These are phyloP conservation scores for Serilophus lunatus DNA, from an alignment of 2,113 vertebrate genomes.

Conservation along the genomic window DNA sequence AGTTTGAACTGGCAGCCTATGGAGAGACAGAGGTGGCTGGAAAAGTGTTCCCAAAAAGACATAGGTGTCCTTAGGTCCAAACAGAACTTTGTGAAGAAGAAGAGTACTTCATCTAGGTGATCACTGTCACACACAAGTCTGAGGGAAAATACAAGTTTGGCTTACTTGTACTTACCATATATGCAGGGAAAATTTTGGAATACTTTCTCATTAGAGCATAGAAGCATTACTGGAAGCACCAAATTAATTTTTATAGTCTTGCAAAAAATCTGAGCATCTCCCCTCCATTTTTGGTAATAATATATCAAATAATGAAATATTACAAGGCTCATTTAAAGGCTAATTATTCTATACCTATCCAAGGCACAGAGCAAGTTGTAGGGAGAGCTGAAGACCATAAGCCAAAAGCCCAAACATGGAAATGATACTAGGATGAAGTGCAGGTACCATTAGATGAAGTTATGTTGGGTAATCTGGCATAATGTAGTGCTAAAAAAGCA, in stretches of 20 bases:
- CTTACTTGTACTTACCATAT: not conserved
- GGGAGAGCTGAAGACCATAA: not conserved
- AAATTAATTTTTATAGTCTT: not conserved
- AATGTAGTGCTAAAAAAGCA: not conserved
- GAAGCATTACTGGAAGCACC: not conserved
- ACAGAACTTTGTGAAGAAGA: not conserved
- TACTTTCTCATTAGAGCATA: not conserved
- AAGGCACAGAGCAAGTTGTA: not conserved
- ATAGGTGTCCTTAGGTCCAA: not conserved
- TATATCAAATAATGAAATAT: not conserved
- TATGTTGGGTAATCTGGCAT: not conserved
- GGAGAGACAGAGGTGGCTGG: not conserved
- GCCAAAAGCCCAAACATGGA: conserved; percentile 23
- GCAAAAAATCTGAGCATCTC: not conserved
- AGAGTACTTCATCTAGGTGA: not conserved
- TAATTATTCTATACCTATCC: not conserved
- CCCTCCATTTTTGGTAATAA: not conserved
- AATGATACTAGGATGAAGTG: not conserved
- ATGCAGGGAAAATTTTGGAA: not conserved
- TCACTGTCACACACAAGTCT: not conserved
- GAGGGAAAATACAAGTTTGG: not conserved
- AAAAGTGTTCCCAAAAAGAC: not conserved
- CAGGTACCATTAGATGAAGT: not conserved
- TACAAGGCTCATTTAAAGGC: not conserved
- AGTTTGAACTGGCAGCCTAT: not conserved